A percentile compares a stretch with the other conserved stretches of the same genome.
phyloP scores from a whole-genome alignment of 1,140 invertebrate genomes.

The Arctopsyche grandis region DNA sequence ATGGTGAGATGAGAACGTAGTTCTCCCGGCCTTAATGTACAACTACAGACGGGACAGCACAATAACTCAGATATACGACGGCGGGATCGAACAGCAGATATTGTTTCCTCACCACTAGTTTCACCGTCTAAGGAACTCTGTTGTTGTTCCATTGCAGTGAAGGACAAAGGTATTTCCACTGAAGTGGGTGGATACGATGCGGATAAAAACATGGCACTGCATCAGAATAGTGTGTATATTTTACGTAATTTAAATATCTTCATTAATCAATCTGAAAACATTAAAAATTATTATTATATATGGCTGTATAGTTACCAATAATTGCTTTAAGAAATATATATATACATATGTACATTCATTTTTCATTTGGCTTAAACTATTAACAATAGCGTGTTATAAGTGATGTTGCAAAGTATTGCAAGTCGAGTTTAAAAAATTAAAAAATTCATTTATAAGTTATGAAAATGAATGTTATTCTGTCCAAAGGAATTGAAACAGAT shows the following conservation, averaged over 20 bases:
- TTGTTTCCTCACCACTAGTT: constrained; percentile 17
- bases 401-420: too few relatives aligned
- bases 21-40: constrained; percentile 61
- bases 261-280: not conserved
- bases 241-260: not conserved
- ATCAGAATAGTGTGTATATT: not conserved
- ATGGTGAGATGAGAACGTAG: constrained; percentile 61
- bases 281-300: too few relatives aligned
- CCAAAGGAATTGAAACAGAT: too few relatives aligned
- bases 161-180: not conserved
- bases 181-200: constrained; percentile 30
- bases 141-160: not conserved
- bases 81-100: constrained; percentile 58
- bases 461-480: too few relatives aligned
- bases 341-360: too few relatives aligned
- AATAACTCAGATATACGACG: constrained; percentile 62
- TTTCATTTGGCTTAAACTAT: too few relatives aligned
- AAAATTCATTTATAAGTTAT: too few relatives aligned
- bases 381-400: too few relatives aligned
- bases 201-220: constrained; percentile 45
- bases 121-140: not conserved
- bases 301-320: too few relatives aligned
- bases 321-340: too few relatives aligned
- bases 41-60: constrained; percentile 64
- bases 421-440: too few relatives aligned